Evolutionary conservation across 2,113 vertebrate species (phyloP), one percentile per base, ranked within the genome.

Genomic region (Pelecanus crispus): DNA sequence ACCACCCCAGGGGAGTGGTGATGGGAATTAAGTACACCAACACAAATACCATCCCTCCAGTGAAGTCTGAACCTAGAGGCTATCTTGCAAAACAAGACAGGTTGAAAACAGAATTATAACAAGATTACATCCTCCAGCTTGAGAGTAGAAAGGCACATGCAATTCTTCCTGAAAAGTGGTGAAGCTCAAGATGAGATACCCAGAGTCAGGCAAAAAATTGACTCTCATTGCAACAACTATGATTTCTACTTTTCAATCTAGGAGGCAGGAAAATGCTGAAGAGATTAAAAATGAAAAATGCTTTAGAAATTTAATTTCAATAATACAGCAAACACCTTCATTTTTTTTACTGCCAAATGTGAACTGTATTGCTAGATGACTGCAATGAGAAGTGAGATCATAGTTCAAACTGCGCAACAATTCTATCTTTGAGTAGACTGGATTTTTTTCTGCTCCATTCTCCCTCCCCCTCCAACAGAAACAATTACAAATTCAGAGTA

Each of bases 1-100:
- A 87, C 47, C 25, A 36, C 3, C 3, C 8, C 0, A 0, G 11
- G 8, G 22, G 13, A 2, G 13, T 11, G 21, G 47, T 13, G 42
- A 44, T 13, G 14, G 42, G 42, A 44, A 42, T 16, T 32, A 36
- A 55, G n/a, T 7, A 19, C 55, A 92, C 6, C n/a, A 66, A 55
- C 24, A 74, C 3, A 45, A 87, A 71, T 6, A 80, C 3, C 10
- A 66, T 3, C 3, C 26, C 16, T 2, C 0, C n/a, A 40, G 17
- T 13, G 9, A 61, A 90, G 17, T 7, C 26, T 50, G 68, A 91
- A 72, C 24, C 25, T 47, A 45, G 3, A 65, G 4, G 45, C 6
- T 21, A 32, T 24, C 18, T 34, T 34, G 17, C 34, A 38, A 78
- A 71, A 49, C 50, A 81, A 52, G 50, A 1, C 77, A 78, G 17